phyloP scores from a whole-genome alignment of 2,113 vertebrate species.

The Tragulus kanchil region DNA sequence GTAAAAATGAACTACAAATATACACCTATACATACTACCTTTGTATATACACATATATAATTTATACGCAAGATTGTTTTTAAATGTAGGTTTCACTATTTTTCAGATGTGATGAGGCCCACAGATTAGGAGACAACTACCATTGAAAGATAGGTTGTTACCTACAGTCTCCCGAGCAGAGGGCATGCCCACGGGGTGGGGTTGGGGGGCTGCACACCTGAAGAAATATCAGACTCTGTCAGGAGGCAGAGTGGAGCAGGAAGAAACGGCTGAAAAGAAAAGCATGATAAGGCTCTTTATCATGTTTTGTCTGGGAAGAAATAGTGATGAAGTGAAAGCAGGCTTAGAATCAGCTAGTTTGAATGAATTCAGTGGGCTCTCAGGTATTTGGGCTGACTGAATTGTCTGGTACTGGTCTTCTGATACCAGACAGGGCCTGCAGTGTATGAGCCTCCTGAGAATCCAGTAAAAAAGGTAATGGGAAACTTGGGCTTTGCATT shows the following conservation, averaged over 20 bases:
- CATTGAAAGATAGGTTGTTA: background rate
- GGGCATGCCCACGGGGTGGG: fast-evolving
- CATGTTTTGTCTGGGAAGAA: background rate
- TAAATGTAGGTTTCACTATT: background rate
- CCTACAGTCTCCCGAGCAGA: background rate
- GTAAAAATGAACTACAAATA: background rate
- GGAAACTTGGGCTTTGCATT: background rate
- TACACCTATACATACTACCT: background rate
- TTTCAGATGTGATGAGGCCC: background rate
- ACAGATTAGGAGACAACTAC: background rate
- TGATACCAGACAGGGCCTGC: background rate
- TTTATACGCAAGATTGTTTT: background rate
- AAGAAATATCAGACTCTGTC: background rate
- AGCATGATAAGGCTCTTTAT: background rate
- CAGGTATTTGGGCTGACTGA: background rate
- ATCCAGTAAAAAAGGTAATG: too few species aligned
- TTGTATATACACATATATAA: background rate
- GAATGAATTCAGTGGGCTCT: background rate
- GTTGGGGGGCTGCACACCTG: background rate
- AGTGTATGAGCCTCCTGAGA: background rate
- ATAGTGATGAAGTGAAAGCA: background rate
- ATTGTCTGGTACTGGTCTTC: background rate
- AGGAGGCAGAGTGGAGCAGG: background rate
- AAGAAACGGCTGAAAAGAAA: background rate
- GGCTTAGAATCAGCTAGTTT: background rate